Percentiles rank a stretch among this genome's conserved stretches.
Evolutionary conservation across 2,888 invertebrate species (phyloP).

Genomic region (Acrobasis repandana): DNA sequence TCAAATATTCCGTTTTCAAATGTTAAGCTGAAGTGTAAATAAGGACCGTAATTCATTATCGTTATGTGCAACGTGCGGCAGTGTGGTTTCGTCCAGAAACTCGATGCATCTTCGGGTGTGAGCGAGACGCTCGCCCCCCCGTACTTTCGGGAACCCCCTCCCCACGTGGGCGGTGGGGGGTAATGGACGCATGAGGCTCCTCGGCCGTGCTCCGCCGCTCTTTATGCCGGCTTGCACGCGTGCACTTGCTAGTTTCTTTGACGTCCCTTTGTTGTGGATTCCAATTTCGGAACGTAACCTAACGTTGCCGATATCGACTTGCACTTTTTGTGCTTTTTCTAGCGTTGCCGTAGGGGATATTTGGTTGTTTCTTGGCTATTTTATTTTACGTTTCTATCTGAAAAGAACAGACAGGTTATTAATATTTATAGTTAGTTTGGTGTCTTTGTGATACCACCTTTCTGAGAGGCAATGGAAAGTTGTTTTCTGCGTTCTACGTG

Average conservation of each 20-base stretch:
- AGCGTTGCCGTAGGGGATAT: background rate
- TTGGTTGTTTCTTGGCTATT: background rate
- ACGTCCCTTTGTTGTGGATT: constrained; percentile 76
- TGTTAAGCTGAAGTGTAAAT: constrained; percentile 36
- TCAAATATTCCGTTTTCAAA: constrained; percentile 11
- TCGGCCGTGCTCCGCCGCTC: constrained; percentile 70
- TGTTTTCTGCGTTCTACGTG: too few species aligned
- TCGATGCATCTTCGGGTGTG: constrained; percentile 78
- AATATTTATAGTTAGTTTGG: too few species aligned
- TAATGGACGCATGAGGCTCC: constrained; percentile 80
- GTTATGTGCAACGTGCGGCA: constrained; percentile 59
- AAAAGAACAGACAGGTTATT: too few species aligned
- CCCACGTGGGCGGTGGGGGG: constrained; percentile 50
- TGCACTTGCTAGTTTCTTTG: constrained; percentile 80
- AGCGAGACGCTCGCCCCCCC: constrained; percentile 64
- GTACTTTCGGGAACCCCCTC: constrained; percentile 63
- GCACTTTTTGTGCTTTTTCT: constrained; percentile 28
- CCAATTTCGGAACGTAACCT: constrained; percentile 69
- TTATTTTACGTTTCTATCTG: too few species aligned
- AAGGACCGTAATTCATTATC: constrained; percentile 73
- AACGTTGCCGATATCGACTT: constrained; percentile 46
- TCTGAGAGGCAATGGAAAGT: too few species aligned
- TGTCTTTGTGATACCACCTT: too few species aligned
- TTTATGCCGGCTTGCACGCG: constrained; percentile 77
- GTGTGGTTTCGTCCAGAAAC: constrained; percentile 78